Evolutionary conservation across 2,888 invertebrate species (phyloP).

Genomic region (Vanessa cardui): DNA sequence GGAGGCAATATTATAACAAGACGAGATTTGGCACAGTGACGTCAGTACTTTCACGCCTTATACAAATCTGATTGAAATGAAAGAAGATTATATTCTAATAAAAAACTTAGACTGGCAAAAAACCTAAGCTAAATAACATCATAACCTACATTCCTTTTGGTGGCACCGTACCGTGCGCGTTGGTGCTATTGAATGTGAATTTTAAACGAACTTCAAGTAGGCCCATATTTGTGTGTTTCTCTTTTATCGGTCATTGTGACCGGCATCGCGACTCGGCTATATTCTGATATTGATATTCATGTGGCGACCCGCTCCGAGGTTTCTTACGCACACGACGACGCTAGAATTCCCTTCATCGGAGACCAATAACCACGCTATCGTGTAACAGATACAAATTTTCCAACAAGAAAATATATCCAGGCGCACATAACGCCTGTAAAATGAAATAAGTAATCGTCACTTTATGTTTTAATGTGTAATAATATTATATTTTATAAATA

Average conservation of each 20-base stretch:
- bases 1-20: constrained; percentile 55
- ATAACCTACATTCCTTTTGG: constrained; percentile 80
- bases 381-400: constrained; percentile 40
- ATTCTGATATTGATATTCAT: constrained; percentile 80
- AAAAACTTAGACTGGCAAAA: constrained; percentile 74
- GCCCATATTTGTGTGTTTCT: constrained; percentile 76
- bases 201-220: constrained; percentile 72
- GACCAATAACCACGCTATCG: constrained; percentile 61
- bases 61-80: constrained; percentile 76
- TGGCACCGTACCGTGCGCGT: constrained; percentile 60
- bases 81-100: constrained; percentile 78
- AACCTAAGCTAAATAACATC: constrained; percentile 77
- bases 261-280: constrained; percentile 62
- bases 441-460: too few species aligned
- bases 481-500: constrained; percentile 40
- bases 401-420: constrained; percentile 12
- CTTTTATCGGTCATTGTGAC: constrained; percentile 77
- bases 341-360: constrained; percentile 59
- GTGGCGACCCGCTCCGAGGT: constrained; percentile 66
- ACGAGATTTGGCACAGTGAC: constrained; percentile 69
- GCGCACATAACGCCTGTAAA: too few species aligned
- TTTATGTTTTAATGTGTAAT: constrained; percentile 35
- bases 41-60: constrained; percentile 79
- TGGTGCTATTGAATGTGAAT: constrained; percentile 71
- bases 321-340: constrained; percentile 65